These are phyloP conservation scores for Caenorhabditis sp. DNA, from an alignment of 2,888 invertebrate genomes.

Conservation along the genomic window DNA sequence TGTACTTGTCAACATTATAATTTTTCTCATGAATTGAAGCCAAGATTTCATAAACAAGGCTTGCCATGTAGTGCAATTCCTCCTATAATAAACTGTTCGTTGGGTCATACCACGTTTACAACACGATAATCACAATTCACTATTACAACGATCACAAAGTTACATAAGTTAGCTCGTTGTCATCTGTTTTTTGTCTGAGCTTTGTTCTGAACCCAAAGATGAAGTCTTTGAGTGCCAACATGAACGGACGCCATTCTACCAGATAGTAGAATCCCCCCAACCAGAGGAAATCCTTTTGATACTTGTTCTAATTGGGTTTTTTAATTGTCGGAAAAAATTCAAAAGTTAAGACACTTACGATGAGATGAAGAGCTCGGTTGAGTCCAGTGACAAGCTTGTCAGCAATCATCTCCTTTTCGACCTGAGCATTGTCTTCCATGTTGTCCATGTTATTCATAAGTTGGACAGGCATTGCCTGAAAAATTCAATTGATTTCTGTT, in stretches of 20 bases:
- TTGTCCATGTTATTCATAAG: background rate
- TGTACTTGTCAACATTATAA: background rate
- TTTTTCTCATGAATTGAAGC: background rate
- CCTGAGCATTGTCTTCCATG: too few species aligned
- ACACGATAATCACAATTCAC: background rate
- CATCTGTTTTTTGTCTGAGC: too few species aligned
- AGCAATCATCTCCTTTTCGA: too few species aligned
- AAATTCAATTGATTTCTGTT: too few species aligned
- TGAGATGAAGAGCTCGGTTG: too few species aligned
- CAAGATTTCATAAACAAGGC: background rate
- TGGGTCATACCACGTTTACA: background rate
- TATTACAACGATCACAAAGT: background rate
- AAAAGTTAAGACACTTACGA: too few species aligned
- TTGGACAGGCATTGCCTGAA: too few species aligned
- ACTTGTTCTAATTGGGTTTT: background rate
- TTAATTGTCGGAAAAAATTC: too few species aligned
- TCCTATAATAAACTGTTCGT: conserved; percentile 1
- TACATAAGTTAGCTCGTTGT: background rate
- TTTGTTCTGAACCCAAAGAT: too few species aligned
- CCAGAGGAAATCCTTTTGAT: background rate
- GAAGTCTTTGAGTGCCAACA: too few species aligned
- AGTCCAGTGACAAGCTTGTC: too few species aligned
- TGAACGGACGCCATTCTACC: too few species aligned
- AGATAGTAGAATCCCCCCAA: background rate
- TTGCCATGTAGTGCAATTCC: background rate